Conservation (phyloP, 2,888 invertebrate species). For the Lepidocyrtinus sp. region DNA sequence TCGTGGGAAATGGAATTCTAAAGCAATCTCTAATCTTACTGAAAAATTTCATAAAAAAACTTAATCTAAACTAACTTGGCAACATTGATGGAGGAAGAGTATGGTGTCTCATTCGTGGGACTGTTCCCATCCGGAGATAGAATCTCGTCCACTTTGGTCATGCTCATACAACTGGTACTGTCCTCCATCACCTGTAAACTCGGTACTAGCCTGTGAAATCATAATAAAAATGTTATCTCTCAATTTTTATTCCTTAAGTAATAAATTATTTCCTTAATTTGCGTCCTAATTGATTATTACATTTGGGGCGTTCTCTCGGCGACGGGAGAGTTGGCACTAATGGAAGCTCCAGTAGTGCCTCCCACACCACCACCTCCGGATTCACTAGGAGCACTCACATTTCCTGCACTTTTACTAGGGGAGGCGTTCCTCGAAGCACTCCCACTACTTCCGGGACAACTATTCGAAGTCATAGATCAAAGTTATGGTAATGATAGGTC, state of each 20-base stretch:
- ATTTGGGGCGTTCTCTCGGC: constrained; percentile 22
- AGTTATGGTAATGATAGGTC: too few species aligned
- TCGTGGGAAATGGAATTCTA: too few species aligned
- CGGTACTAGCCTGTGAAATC: constrained; percentile 24
- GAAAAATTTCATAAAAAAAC: too few species aligned
- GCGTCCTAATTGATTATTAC: neutral
- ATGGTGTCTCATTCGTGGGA: too few species aligned
- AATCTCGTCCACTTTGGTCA: constrained; percentile 24
- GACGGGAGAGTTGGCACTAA: too few species aligned
- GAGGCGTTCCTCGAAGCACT: constrained; percentile 54
- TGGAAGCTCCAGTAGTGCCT: neutral
- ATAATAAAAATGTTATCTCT: neutral
- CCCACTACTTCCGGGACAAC: constrained; percentile 49
- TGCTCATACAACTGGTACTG: constrained; percentile 26
- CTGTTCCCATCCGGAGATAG: too few species aligned
- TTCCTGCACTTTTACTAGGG: constrained; percentile 30
- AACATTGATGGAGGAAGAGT: neutral
- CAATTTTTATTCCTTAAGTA: neutral
- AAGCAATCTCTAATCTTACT: too few species aligned
- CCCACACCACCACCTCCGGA: constrained; percentile 28
- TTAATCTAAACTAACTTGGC: constrained; percentile 43
- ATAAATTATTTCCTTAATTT: neutral
- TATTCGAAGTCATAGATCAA: constrained; percentile 11
- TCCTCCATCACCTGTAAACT: constrained; percentile 50
- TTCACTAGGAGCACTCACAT: too few species aligned